Evolutionary conservation across 2,797 vertebrate genomes (phyloP).

Genomic region (Macrochelys suwanniensis): DNA sequence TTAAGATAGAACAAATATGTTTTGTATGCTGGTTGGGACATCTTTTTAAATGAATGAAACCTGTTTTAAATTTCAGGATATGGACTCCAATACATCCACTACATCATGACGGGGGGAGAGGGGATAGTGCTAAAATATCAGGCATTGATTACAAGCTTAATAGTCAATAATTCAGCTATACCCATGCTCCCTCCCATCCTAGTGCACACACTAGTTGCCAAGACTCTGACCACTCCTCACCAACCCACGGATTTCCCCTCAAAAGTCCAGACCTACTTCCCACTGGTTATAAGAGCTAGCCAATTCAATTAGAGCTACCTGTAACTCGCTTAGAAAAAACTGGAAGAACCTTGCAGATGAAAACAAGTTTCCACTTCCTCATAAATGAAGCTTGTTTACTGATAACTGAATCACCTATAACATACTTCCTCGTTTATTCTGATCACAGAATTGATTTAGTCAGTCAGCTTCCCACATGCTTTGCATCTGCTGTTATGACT

Average conservation of each 20-base stretch:
- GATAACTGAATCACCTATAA: background rate
- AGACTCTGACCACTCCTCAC: background rate
- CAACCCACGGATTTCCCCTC: background rate
- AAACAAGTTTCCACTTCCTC: background rate
- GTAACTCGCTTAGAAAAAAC: background rate
- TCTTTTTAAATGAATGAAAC: background rate
- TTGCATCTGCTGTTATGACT: background rate
- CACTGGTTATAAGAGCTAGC: background rate
- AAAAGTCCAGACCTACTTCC: fast-evolving
- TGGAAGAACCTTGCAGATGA: background rate
- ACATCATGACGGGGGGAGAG: background rate
- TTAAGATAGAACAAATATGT: background rate
- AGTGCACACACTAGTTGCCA: background rate
- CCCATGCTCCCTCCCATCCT: background rate
- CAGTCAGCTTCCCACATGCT: background rate
- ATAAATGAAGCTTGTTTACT: background rate
- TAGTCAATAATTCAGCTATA: background rate
- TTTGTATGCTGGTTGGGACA: background rate
- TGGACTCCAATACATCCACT: background rate
- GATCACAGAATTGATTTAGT: background rate
- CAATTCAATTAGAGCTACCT: fast-evolving
- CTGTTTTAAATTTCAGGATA: background rate
- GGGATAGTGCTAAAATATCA: background rate
- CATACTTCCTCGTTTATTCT: background rate
- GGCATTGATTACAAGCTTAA: background rate